These are phyloP conservation scores for Rhinoraja longicauda DNA, from an alignment of 2,797 vertebrate genomes.

Conservation along the genomic window DNA sequence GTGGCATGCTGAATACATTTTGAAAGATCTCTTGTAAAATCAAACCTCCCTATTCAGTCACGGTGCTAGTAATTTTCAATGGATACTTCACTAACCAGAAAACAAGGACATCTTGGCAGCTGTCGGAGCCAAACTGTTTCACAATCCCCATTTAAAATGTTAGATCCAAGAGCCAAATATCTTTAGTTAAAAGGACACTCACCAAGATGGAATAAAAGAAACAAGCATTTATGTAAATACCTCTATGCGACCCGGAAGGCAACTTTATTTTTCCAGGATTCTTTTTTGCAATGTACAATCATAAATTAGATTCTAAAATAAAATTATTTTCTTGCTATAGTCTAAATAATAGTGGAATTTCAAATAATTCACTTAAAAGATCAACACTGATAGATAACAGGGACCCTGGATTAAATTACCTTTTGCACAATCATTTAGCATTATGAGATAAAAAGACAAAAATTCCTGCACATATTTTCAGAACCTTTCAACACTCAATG, in stretches of 20 bases:
- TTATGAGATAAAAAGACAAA: neutral
- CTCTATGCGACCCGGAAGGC: neutral
- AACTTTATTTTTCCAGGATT: too few relatives aligned
- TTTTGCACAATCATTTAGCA: neutral
- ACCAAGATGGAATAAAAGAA: neutral
- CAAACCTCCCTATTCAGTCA: conserved; percentile 3
- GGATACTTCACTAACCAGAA: neutral
- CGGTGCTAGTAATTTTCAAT: neutral
- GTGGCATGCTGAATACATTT: neutral
- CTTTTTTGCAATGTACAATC: neutral
- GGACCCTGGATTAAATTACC: neutral
- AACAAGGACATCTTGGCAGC: neutral
- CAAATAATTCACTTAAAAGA: neutral
- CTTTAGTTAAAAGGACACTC: neutral
- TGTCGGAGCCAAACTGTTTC: neutral
- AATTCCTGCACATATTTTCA: neutral
- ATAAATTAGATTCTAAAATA: neutral
- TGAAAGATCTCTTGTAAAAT: conserved; percentile 2
- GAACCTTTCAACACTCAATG: neutral
- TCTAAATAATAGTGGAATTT: neutral
- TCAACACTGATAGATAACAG: neutral
- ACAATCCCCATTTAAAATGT: conserved; percentile 12
- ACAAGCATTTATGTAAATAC: neutral
- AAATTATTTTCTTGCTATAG: neutral
- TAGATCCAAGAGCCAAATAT: neutral